Percentiles rank a stretch among this genome's conserved stretches.
Conservation (phyloP, 2,888 invertebrate genomes). For the Formica aserva region DNA sequence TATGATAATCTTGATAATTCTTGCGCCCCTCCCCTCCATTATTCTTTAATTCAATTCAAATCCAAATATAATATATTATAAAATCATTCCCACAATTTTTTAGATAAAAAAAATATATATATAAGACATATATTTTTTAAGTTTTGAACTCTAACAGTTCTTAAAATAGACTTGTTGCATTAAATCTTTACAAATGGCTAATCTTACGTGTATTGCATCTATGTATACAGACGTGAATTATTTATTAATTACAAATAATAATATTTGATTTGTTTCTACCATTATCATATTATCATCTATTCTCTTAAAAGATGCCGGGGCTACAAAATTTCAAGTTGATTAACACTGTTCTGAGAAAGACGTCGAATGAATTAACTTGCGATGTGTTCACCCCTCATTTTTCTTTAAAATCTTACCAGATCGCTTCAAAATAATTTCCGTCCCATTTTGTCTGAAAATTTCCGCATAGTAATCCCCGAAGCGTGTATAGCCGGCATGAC, state of each 20-base stretch:
- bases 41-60: neutral
- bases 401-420: constrained; percentile 4
- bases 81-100: neutral
- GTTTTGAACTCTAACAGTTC: neutral
- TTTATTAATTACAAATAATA: neutral
- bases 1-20: no score
- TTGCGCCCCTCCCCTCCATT: neutral
- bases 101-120: no score
- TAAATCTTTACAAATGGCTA: neutral
- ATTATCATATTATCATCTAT: neutral
- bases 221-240: neutral
- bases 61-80: neutral
- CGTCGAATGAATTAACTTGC: constrained; percentile 28
- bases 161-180: neutral
- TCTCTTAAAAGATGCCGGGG: neutral
- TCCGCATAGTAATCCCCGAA: constrained; percentile 19
- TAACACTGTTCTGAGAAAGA: neutral
- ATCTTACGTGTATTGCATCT: neutral
- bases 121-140: no score
- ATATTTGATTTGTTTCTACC: neutral
- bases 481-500: neutral
- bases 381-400: neutral
- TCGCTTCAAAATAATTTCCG: constrained; percentile 40
- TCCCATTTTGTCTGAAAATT: constrained; percentile 37
- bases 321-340: constrained; percentile 6